phyloP scores from a whole-genome alignment of 2,797 vertebrate genomes.

The Sebastes steindachneri region DNA sequence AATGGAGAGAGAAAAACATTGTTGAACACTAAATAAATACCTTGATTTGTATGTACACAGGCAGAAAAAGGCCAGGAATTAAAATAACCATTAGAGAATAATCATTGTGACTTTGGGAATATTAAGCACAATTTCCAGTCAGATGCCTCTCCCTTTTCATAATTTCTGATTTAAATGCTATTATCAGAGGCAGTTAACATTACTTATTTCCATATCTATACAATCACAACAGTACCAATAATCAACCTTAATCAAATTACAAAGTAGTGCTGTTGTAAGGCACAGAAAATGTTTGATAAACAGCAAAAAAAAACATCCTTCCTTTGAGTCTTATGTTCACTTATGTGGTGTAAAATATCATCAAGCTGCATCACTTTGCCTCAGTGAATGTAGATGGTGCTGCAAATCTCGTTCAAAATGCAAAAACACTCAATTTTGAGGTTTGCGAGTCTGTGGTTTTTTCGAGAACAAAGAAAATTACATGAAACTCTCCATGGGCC shows the following conservation, averaged over 20 bases:
- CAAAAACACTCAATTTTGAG: background rate
- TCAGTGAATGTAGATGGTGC: background rate
- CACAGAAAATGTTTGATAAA: rapidly evolving
- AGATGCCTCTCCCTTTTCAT: background rate
- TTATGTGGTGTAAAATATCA: background rate
- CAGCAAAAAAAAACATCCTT: background rate
- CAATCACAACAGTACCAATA: background rate
- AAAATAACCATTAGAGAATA: background rate
- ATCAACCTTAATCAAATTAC: background rate
- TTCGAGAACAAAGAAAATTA: background rate
- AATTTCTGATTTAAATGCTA: background rate
- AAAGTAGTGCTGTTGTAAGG: background rate
- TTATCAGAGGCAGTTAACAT: background rate
- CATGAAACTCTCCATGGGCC: background rate
- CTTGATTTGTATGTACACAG: background rate
- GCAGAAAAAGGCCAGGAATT: background rate
- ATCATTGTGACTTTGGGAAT: background rate
- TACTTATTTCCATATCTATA: background rate
- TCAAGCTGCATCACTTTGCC: background rate
- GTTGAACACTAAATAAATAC: background rate
- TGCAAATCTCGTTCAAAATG: background rate
- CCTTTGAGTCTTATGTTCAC: background rate
- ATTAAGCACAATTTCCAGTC: background rate
- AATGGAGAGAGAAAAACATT: background rate
- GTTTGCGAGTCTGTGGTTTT: no score